phyloP scores from a whole-genome alignment of 2,888 invertebrate species.

The Cyclophora punctaria region DNA sequence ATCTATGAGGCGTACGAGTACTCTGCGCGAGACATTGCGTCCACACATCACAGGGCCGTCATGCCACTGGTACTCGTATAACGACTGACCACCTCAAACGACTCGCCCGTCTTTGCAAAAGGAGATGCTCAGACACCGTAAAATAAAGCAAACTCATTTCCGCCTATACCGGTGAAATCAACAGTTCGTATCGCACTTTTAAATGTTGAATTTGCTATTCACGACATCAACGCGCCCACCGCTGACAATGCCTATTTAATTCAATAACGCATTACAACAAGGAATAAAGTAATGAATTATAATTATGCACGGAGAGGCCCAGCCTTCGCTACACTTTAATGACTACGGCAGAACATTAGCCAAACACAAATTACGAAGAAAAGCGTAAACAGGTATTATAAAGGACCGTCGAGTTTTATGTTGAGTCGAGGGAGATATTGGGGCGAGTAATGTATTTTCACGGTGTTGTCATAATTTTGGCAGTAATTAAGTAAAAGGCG shows the following conservation, averaged over 20 bases:
- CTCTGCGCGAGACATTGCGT: conserved; percentile 12
- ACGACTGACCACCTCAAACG: conserved; percentile 13
- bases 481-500: conserved; percentile 1
- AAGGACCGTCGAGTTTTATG: conserved; percentile 45
- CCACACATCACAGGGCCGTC: conserved; percentile 13
- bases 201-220: conserved; percentile 9
- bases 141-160: too few relatives aligned
- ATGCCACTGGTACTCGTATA: conserved; percentile 13
- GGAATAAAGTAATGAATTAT: conserved; percentile 60
- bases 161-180: too few relatives aligned
- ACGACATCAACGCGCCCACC: conserved; percentile 8
- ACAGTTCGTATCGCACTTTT: not conserved
- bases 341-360: conserved; percentile 63
- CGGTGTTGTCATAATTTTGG: conserved; percentile 24
- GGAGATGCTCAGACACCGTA: not conserved
- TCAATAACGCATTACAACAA: conserved; percentile 31
- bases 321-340: conserved; percentile 48
- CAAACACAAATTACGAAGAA: conserved; percentile 65
- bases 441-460: conserved; percentile 34
- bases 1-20: conserved; percentile 28
- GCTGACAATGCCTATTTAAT: conserved; percentile 16
- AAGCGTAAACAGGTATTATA: conserved; percentile 65
- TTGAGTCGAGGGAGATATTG: conserved; percentile 31
- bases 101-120: not conserved
- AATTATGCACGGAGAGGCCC: conserved; percentile 49